Base-by-base conservation (phyloP, 2,888 invertebrate species). In the Mesorhabditis spiculigera region DNA sequence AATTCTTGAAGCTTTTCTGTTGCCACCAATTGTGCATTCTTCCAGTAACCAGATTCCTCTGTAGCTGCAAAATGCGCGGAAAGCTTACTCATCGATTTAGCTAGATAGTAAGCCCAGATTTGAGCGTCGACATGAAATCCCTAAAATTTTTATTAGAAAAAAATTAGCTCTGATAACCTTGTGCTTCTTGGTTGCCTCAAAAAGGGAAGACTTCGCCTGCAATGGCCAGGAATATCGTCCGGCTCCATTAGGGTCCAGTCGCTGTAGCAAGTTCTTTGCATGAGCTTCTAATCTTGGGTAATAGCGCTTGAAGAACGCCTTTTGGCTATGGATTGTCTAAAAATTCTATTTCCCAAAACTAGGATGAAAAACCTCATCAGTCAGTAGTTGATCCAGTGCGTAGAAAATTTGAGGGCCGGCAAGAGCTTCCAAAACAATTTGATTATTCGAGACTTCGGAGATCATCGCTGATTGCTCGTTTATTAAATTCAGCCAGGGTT, bases 341-440 rank as follows among this genome's bases (percentile, higher is more conserved):
- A 28, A 28, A 28, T 28, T 28, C 1, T 28, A 28, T 28, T 28
- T 28, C 28, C 3, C 2, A 50, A 50, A 13, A 13, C 3, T 3
- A 50, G 3, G 3, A n/a, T 50, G 8, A 13, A 13, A 50, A 13
- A 50, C 58, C 58, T 50, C 10, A n/a, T 10, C 8, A n/a, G 8
- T n/a, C 10, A 50, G n/a, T n/a, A 50, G 58, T 50, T 50, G 58
- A 50, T 50, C 58, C n/a, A 50, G n/a, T 13, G 58, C 58, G n/a
- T 13, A 50, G n/a, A 50, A 50, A 13, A 50, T 50, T 50, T 50
- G 58, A 13, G 58, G 58, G 58, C n/a, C 8, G n/a, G n/a, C n/a
- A n/a, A 13, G 8, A n/a, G 8, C 58, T 13, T 50, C n/a, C 58
- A 50, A 50, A 13, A 13, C 58, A 13, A 50, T 50, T 13, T 10